These are phyloP conservation scores for Epinephelus cyanopodus DNA, from an alignment of 2,113 vertebrate species.

Conservation along the genomic window DNA sequence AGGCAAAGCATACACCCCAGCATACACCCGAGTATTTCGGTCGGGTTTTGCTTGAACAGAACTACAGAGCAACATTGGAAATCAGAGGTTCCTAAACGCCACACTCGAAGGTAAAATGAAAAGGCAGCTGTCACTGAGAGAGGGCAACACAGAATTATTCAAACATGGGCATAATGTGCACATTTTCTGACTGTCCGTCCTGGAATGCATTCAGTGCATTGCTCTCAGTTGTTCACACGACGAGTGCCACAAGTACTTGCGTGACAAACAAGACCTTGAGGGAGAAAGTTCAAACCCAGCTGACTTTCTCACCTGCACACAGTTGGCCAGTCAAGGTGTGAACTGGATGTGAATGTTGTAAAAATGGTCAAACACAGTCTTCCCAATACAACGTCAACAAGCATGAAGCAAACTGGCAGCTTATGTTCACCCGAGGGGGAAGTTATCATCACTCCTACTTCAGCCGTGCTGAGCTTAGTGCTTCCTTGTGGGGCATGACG, in stretches of 20 bases:
- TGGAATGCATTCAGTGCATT: neutral
- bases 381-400: neutral
- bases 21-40: too few relatives aligned
- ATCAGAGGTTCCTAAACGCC: too few relatives aligned
- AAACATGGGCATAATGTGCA: too few relatives aligned
- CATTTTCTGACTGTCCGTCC: neutral
- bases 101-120: too few relatives aligned
- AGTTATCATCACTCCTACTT: neutral
- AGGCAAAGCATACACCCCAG: too few relatives aligned
- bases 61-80: too few relatives aligned
- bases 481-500: neutral
- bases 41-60: too few relatives aligned
- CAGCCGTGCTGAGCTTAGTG: neutral
- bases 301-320: too few relatives aligned
- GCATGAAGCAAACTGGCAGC: neutral
- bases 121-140: too few relatives aligned
- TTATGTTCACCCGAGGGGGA: neutral
- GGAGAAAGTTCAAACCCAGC: neutral
- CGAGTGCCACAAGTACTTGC: neutral
- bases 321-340: too few relatives aligned
- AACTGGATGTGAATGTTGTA: too few relatives aligned
- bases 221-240: neutral
- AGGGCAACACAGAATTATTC: too few relatives aligned
- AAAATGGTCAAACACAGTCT: neutral
- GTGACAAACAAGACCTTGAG: neutral